phyloP scores from a whole-genome alignment of 1,140 invertebrate genomes.

The Alviniconcha marisindica region DNA sequence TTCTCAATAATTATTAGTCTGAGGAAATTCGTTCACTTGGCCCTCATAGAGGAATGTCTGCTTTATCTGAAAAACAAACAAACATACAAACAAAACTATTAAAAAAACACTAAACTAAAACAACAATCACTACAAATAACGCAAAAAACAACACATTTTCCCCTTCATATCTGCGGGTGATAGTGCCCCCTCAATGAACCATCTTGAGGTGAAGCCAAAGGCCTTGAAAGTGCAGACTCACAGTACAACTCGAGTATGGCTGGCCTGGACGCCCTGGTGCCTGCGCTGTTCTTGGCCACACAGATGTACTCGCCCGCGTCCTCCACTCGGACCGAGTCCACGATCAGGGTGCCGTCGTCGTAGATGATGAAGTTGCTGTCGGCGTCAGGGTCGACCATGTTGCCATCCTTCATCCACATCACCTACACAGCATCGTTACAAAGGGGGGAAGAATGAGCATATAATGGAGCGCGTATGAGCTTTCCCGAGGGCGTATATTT shows the following conservation, averaged over 20 bases:
- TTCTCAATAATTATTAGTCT: no score
- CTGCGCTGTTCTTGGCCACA: constrained; percentile 44
- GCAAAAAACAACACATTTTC: not conserved
- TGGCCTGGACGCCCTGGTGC: not conserved
- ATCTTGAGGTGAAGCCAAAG: not conserved
- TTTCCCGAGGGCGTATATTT: no score
- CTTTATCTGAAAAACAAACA: not conserved
- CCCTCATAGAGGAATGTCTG: no score
- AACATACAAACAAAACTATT: no score
- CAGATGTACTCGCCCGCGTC: constrained; percentile 43
- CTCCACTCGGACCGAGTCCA: constrained; percentile 30
- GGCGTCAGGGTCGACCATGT: not conserved
- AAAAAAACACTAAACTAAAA: no score
- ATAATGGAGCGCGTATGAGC: no score
- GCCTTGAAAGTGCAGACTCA: not conserved
- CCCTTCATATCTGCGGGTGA: no score
- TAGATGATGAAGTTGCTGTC: constrained; percentile 35
- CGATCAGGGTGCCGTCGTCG: constrained; percentile 21
- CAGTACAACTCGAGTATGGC: constrained; percentile 22
- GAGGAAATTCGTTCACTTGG: no score
- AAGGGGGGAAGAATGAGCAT: no score
- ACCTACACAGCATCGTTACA: no score
- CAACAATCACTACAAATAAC: not conserved
- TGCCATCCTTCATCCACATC: constrained; percentile 42
- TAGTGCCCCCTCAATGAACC: no score